A percentile compares a stretch with the other conserved stretches of the same genome.
phyloP scores from a whole-genome alignment of 1,140 invertebrate genomes.

The Ostrea denselamellosa region DNA sequence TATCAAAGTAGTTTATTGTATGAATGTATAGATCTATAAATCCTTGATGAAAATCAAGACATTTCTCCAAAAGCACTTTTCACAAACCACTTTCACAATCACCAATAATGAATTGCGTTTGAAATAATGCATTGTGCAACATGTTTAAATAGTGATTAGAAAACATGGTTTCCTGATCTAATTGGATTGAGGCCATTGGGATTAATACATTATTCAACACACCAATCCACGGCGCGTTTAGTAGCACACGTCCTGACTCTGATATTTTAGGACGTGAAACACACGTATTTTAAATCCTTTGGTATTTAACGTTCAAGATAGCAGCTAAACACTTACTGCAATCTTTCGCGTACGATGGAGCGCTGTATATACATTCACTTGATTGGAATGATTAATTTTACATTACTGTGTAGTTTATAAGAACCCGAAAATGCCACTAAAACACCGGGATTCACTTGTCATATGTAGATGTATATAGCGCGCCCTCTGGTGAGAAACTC shows the following conservation, averaged over 20 bases:
- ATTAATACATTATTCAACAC: background rate
- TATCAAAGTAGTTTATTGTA: background rate
- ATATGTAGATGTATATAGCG: too few species aligned
- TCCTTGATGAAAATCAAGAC: background rate
- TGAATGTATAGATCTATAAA: background rate
- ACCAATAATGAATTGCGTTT: background rate
- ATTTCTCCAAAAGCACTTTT: too few species aligned
- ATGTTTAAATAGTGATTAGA: background rate
- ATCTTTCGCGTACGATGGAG: too few species aligned
- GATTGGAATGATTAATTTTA: too few species aligned
- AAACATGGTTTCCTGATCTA: background rate
- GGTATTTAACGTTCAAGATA: too few species aligned
- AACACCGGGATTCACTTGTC: too few species aligned
- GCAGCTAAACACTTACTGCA: too few species aligned
- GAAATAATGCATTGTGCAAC: background rate
- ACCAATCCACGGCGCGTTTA: background rate
- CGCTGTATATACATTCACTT: too few species aligned
- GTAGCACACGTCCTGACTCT: background rate
- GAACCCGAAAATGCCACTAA: too few species aligned
- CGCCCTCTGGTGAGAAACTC: too few species aligned
- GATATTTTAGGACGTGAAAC: too few species aligned
- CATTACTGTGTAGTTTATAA: too few species aligned
- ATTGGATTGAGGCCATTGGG: background rate
- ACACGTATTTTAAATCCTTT: background rate
- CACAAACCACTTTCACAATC: background rate